Base-by-base conservation (phyloP, 2,797 vertebrate species). In the Macropodus opercularis region DNA sequence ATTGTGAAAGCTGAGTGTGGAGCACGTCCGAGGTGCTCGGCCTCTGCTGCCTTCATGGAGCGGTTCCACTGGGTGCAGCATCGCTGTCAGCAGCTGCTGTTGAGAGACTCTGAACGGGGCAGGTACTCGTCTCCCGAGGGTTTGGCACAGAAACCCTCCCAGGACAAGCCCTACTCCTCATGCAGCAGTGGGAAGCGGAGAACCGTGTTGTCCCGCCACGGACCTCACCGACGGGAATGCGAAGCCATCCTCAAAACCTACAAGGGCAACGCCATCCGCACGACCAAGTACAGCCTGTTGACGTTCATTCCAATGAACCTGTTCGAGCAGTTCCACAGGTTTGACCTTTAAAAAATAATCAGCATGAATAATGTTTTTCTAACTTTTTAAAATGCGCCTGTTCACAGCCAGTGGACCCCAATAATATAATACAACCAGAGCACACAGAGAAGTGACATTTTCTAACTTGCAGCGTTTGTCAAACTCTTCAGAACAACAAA, bases 281-380 rank as follows among this genome's bases (percentile, higher is more conserved):
- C 97, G 2, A 98, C 96, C 6, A 98, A 98, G 62, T 99, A 99
- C 86, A 97, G 84, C 0, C 53, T 95, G 36, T 64, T 94, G 79
- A 97, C 91, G 48, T 99, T 99, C 86, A 92, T 99, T 79, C 97
- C 96, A 49, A 94, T 92, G 87, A 99, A 99, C 87, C 88, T 99
- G 43, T 98, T 97, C 80, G 94, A 98, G 84, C 97, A 99, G 41
- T 99, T 99, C 87, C 95, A 95, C 91, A 98, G 96, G 96, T 98
- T 29, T 67, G 76, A 29, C 5, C 17, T 35, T 42, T 26, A 39
- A 1, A 21, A 18, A 9, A n/a, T 19, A 21, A 14, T 3, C 21
- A 48, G 11, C 27, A 19, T n/a, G n/a, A n/a, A n/a, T n/a, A n/a
- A n/a, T n/a, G n/a, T n/a, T n/a, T n/a, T n/a, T n/a, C n/a, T n/a